Evolutionary conservation across 2,113 vertebrate species (phyloP).

Genomic region (Albula glossodonta): DNA sequence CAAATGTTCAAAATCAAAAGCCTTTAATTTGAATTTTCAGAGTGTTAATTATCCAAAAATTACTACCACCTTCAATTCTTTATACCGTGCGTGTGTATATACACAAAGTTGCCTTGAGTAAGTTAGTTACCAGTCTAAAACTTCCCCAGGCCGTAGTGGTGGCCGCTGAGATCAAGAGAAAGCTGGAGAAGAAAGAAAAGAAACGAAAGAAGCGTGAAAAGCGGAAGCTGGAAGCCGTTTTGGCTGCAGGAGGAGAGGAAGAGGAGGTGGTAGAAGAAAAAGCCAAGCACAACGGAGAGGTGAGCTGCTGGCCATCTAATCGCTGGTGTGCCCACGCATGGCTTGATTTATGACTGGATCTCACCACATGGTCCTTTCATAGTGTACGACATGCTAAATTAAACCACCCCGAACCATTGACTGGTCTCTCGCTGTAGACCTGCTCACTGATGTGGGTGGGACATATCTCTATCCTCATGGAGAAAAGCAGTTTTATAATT

Average conservation of each 20-base stretch:
- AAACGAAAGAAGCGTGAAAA: slow-evolving; percentile 83
- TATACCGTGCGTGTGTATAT: neutral
- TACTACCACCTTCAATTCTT: too few species aligned
- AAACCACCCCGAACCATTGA: slow-evolving; percentile 73
- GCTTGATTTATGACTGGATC: slow-evolving; percentile 61
- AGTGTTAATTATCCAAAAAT: too few species aligned
- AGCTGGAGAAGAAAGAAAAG: slow-evolving; percentile 85
- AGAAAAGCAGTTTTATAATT: neutral
- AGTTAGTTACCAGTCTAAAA: fast-evolving
- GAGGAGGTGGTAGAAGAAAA: slow-evolving; percentile 45
- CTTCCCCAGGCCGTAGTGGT: slow-evolving; percentile 74
- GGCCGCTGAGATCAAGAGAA: slow-evolving; percentile 78
- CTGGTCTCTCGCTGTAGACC: slow-evolving; percentile 55
- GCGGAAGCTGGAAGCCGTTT: slow-evolving; percentile 68
- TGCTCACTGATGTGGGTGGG: slow-evolving; percentile 72
- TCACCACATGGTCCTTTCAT: slow-evolving; percentile 51
- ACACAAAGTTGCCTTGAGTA: neutral
- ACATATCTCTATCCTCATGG: slow-evolving; percentile 38
- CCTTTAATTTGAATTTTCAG: too few species aligned
- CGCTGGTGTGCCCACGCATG: slow-evolving; percentile 45
- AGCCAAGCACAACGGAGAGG: slow-evolving; percentile 55
- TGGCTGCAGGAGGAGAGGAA: slow-evolving; percentile 39
- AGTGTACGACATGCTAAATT: slow-evolving; percentile 66
- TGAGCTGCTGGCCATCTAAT: neutral
- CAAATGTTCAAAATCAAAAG: too few species aligned